phyloP scores from a whole-genome alignment of 2,113 vertebrate genomes.

The Gymnobelideus leadbeateri region DNA sequence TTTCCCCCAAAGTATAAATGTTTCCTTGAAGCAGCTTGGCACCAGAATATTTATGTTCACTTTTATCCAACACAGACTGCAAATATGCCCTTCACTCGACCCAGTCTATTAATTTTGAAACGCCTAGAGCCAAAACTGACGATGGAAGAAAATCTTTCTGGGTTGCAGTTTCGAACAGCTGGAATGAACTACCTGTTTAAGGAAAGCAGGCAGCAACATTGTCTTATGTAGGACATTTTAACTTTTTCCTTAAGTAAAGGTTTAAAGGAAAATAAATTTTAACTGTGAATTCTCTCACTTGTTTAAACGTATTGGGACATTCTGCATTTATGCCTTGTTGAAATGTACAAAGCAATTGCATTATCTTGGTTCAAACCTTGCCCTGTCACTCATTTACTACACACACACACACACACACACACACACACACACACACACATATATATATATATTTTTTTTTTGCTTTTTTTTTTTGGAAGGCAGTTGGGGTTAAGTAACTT shows the following conservation, averaged over 20 bases:
- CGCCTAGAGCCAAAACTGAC: slow-evolving; percentile 61
- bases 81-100: slow-evolving; percentile 55
- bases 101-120: slow-evolving; percentile 69
- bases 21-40: slow-evolving; percentile 54
- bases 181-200: slow-evolving; percentile 15
- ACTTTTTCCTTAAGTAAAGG: slow-evolving; percentile 16
- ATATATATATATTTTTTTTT: too few relatives aligned
- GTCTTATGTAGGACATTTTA: slow-evolving; percentile 17
- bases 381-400: neutral
- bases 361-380: neutral
- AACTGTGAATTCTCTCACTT: neutral
- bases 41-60: slow-evolving; percentile 57
- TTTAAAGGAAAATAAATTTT: slow-evolving; percentile 9
- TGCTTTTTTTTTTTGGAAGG: too few relatives aligned
- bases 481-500: too few relatives aligned
- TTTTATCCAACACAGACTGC: slow-evolving; percentile 54
- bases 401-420: too few relatives aligned
- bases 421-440: too few relatives aligned
- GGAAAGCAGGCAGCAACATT: neutral
- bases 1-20: slow-evolving; percentile 26
- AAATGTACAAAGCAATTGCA: neutral
- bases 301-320: neutral
- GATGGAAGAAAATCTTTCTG: slow-evolving; percentile 35
- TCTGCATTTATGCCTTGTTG: neutral
- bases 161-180: slow-evolving; percentile 9